phyloP scores from a whole-genome alignment of 1,140 invertebrate genomes.

The Aphelenchoides fujianensis region DNA sequence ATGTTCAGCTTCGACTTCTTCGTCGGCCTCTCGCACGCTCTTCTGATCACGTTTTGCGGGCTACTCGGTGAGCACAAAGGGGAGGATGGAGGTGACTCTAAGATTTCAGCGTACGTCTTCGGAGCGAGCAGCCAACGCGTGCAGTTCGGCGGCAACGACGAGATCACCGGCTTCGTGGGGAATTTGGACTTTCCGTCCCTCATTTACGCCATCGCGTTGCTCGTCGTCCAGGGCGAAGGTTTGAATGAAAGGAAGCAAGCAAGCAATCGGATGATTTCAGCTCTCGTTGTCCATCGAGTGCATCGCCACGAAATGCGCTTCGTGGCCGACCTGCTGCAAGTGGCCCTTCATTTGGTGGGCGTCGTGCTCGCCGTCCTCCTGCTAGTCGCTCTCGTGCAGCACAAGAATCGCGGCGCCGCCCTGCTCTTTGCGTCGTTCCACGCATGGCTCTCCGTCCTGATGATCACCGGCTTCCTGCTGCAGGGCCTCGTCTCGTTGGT shows the following conservation, averaged over 20 bases:
- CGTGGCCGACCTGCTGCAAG: slow-evolving; percentile 23
- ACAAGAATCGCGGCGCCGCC: not conserved
- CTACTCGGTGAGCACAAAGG: not conserved
- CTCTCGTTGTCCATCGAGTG: slow-evolving; percentile 23
- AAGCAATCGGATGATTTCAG: slow-evolving; percentile 24
- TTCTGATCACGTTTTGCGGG: slow-evolving; percentile 2
- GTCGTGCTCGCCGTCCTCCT: slow-evolving; percentile 1
- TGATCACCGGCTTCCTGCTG: slow-evolving; percentile 28
- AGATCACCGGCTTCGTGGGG: not conserved
- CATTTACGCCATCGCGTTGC: slow-evolving; percentile 22
- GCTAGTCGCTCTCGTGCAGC: slow-evolving; percentile 14
- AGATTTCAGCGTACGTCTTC: slow-evolving; percentile 31
- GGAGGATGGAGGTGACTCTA: not conserved
- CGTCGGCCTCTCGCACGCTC: not conserved
- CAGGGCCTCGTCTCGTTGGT: slow-evolving; percentile 30
- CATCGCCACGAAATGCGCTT: slow-evolving; percentile 32
- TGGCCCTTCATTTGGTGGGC: slow-evolving; percentile 18
- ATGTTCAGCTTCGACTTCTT: slow-evolving; percentile 2
- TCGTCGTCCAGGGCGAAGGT: slow-evolving; percentile 39
- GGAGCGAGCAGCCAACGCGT: slow-evolving; percentile 7
- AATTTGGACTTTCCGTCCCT: slow-evolving; percentile 29
- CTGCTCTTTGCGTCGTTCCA: slow-evolving; percentile 21
- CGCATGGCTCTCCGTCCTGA: slow-evolving; percentile 22
- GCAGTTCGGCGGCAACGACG: slow-evolving; percentile 4
- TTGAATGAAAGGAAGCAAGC: not conserved